A percentile compares a stretch with the other conserved stretches of the same genome.
phyloP scores from a whole-genome alignment of 1,140 invertebrate genomes.

The Dryas iulia region DNA sequence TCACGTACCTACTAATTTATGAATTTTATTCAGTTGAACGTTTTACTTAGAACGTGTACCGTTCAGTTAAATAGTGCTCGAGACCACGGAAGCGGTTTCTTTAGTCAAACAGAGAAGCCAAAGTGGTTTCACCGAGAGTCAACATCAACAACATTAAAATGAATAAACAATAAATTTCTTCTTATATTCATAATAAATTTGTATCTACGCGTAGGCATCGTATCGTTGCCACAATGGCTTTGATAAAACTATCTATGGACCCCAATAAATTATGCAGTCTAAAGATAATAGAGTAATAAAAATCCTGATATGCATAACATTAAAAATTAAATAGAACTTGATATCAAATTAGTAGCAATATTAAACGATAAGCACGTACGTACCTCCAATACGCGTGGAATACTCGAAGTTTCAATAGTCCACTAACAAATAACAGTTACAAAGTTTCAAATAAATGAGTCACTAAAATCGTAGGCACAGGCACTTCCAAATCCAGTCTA shows the following conservation, averaged over 20 bases:
- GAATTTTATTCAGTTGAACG: slow-evolving; percentile 15
- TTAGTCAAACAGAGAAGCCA: slow-evolving; percentile 41
- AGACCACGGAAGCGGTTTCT: slow-evolving; percentile 28
- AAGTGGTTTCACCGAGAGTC: slow-evolving; percentile 25
- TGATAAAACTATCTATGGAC: slow-evolving; percentile 22
- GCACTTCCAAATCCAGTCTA: slow-evolving; percentile 63
- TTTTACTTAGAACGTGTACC: slow-evolving; percentile 17
- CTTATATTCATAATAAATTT: neutral
- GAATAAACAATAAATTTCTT: neutral
- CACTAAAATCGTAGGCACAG: slow-evolving; percentile 43
- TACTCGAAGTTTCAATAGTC: slow-evolving; percentile 48
- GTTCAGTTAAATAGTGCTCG: slow-evolving; percentile 15
- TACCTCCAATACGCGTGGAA: slow-evolving; percentile 50
- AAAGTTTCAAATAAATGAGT: slow-evolving; percentile 35
- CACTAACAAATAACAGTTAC: slow-evolving; percentile 39
- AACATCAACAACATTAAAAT: slow-evolving; percentile 14
- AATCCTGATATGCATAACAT: slow-evolving; percentile 16
- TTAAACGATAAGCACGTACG: slow-evolving; percentile 22
- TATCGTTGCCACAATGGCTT: slow-evolving; percentile 12
- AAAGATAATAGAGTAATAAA: slow-evolving; percentile 26
- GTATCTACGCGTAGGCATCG: neutral
- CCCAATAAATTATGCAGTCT: slow-evolving; percentile 23
- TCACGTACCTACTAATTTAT: slow-evolving; percentile 47
- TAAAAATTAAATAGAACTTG: neutral
- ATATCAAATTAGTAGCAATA: slow-evolving; percentile 23